Percentiles rank a stretch among this genome's conserved stretches.
Evolutionary conservation across 2,113 vertebrate genomes (phyloP).

Genomic region (Ctenomys sociabilis): DNA sequence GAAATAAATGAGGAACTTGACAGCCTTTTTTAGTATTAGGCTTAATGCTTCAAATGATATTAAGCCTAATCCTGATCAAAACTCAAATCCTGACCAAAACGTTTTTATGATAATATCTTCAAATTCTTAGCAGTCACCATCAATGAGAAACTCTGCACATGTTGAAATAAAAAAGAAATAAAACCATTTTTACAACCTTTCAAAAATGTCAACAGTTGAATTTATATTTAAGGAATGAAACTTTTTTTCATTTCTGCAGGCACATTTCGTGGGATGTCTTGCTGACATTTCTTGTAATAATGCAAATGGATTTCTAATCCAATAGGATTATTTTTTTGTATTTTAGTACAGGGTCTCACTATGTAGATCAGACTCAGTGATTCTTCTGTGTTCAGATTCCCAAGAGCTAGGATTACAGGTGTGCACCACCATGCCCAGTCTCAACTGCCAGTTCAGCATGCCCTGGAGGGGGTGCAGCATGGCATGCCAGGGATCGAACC

Average conservation of each 20-base stretch:
- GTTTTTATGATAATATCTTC: constrained; percentile 34
- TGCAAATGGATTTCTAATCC: constrained; percentile 49
- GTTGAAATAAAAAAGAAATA: constrained; percentile 34
- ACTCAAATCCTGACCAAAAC: constrained; percentile 27
- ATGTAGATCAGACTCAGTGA: too few relatives aligned
- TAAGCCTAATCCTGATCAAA: too few relatives aligned
- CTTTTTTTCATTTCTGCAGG: constrained; percentile 45
- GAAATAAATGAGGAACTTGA: constrained; percentile 38
- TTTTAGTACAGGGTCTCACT: too few relatives aligned
- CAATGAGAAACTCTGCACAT: neutral
- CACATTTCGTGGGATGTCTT: constrained; percentile 45
- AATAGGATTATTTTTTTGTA: constrained; percentile 42
- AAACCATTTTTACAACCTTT: constrained; percentile 51
- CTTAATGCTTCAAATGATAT: neutral
- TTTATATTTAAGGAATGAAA: constrained; percentile 61
- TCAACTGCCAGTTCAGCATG: too few relatives aligned
- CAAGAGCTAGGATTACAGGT: too few relatives aligned
- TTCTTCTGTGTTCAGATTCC: too few relatives aligned
- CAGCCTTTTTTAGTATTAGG: neutral
- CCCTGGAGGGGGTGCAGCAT: too few relatives aligned
- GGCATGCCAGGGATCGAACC: too few relatives aligned
- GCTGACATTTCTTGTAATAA: constrained; percentile 55
- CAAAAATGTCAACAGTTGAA: constrained; percentile 60
- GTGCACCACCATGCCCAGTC: too few relatives aligned
- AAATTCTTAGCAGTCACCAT: constrained; percentile 20